Base-by-base conservation (phyloP, 1,140 invertebrate species). In the Mesaphorura yosii region DNA sequence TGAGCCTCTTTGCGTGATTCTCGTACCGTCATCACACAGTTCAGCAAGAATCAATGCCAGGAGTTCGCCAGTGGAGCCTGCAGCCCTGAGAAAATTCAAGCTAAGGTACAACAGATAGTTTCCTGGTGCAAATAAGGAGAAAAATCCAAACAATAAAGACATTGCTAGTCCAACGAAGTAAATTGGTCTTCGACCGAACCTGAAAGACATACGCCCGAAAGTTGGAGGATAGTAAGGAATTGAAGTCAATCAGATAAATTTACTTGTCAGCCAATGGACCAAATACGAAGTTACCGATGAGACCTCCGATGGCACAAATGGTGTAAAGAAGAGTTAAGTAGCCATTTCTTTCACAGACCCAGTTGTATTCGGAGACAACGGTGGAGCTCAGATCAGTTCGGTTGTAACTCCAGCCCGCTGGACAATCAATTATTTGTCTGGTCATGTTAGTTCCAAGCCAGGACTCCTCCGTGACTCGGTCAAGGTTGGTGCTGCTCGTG, bases 261-360 rank as follows among this genome's bases (percentile, higher is more conserved):
- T n/a, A n/a, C n/a, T n/a, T n/a, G 40, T 57, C 55, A n/a, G 55
- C 49, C 3, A 51, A 23, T 12, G 42, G 44, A 6, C 55, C 55
- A 29, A 57, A 57, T 12, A 57, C 17, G 17, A 57, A 23, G 14
- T 41, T 57, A 31, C 55, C 55, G 26, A 52, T 37, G 20, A 50
- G 41, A 48, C 34, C 45, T 3, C 55, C 55, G 23, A 57, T 27
- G 10, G 41, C 26, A 19, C 15, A 12, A 19, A 50, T 38, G 3
- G 55, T 57, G 34, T 52, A 57, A 17, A 50, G 22, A 39, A 49
- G 23, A 2, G 55, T 57, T 17, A 45, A 31, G n/a, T 52, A 51
- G 19, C 6, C 17, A 22, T 38, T 19, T n/a, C 37, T 47, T 2
- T 34, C 45, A 48, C 55, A 57, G 17, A 57, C 50, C 55, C 55